Evolutionary conservation across 2,113 vertebrate genomes (phyloP).

Genomic region (Oncorhynchus gorbuscha): DNA sequence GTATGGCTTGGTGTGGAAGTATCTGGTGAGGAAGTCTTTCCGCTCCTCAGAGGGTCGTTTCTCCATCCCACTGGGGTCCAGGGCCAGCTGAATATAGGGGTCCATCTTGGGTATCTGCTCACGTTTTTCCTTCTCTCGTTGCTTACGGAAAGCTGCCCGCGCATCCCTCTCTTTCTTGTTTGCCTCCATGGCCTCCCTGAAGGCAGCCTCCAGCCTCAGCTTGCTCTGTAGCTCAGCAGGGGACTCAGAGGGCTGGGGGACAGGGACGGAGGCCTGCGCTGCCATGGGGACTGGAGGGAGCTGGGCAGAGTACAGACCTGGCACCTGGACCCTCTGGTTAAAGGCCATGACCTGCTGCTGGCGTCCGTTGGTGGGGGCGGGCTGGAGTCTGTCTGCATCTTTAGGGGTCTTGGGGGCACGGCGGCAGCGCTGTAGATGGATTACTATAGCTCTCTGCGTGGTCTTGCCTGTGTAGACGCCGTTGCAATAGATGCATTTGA

Average conservation of each 20-base stretch:
- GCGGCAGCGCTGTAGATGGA: constrained; percentile 88
- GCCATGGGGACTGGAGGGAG: constrained; percentile 18
- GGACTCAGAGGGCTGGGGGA: background rate
- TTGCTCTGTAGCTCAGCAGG: constrained; percentile 66
- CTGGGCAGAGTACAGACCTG: background rate
- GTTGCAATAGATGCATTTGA: constrained; percentile 96
- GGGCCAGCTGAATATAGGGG: constrained; percentile 62
- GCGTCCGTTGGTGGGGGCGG: background rate
- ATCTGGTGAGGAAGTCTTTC: constrained; percentile 84
- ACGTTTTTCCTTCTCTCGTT: constrained; percentile 61
- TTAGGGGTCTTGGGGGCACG: constrained; percentile 84
- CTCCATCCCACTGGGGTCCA: constrained; percentile 78
- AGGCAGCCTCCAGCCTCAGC: constrained; percentile 67
- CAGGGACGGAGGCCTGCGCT: constrained; percentile 28
- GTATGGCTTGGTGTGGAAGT: constrained; percentile 90
- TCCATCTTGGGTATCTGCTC: constrained; percentile 24
- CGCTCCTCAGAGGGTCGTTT: constrained; percentile 77
- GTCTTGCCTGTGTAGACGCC: constrained; percentile 95
- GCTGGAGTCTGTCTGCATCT: constrained; percentile 32
- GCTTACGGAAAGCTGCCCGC: constrained; percentile 75
- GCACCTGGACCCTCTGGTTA: background rate
- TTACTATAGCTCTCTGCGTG: constrained; percentile 88
- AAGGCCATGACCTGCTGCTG: background rate
- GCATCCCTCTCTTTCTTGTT: constrained; percentile 72
- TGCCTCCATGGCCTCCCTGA: constrained; percentile 66